Base-by-base conservation (phyloP, 2,797 vertebrate species). In the Sphenodon punctatus region DNA sequence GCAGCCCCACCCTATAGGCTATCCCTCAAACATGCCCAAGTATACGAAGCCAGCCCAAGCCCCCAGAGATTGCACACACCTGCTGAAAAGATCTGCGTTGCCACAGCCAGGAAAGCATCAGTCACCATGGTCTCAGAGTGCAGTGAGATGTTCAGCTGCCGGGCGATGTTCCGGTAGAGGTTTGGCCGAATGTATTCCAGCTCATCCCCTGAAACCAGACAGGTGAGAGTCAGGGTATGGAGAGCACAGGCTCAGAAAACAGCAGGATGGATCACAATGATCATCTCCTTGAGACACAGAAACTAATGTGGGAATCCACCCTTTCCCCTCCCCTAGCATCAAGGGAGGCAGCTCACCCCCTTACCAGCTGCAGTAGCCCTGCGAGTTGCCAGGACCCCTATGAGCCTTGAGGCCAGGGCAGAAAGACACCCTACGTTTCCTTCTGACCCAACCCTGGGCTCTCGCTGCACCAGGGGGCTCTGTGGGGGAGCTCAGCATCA, bases 151-250 rank as follows among this genome's bases (percentile, higher is more conserved):
- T 98, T 99, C 67, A 99, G 93, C 77, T 99, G 98, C 1, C 97
- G 96, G 0, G 98, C 98, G 1, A 99, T 96, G 0, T 99, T 99
- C 3, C 97, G 97, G 93, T 99, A 99, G 20, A 99, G 94, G 0
- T 97, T 97, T 69, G 99, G 99, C 19, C 98, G 97, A 22, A 99
- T 97, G 92, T 97, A 97, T 88, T 99, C 98, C 95, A 99, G 90
- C 95, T 99, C 98, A 3, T 99, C 98, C 46, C 98, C 99, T 97
- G 83, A 30, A 17, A 49, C 34, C 94, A 27, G 61, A 75, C 53
- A 84, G 76, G 16, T 8, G 6, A 25, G 1, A 27, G 32, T 87
- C 81, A 90, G 49, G 32, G 17, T 0, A 0, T 11, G 17, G 36
- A n/a, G 27, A 76, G 38, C 8, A 22, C 0, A 30, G 23, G 53